Evolutionary conservation across 35 echinoderm and acorn worm genomes (phyloP).

Genomic region (Heliocidaris tuberculata): DNA sequence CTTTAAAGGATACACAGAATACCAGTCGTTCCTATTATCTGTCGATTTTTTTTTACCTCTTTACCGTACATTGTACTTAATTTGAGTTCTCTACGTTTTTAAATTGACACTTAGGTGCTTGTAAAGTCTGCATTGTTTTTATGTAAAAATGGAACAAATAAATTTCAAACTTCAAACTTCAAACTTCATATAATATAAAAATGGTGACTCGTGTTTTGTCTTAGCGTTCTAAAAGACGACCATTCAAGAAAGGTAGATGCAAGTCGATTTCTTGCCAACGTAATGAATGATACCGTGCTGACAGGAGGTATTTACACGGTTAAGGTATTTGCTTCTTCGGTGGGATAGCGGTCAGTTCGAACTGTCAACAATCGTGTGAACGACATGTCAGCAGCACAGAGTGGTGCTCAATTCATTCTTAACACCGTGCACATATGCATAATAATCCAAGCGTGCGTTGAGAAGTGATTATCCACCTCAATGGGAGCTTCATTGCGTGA

Average conservation of each 20-base stretch:
- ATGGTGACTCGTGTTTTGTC: background rate
- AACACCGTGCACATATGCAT: background rate
- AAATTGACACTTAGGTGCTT: no score
- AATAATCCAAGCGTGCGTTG: no score
- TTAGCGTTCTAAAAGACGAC: background rate
- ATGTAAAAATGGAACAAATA: no score
- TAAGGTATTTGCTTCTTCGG: background rate
- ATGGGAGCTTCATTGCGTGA: no score
- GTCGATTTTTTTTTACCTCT: no score
- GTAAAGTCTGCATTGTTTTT: no score
- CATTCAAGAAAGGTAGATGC: background rate
- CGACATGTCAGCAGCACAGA: background rate
- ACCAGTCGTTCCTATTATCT: no score
- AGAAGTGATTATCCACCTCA: no score
- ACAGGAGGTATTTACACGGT: background rate
- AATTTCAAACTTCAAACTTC: no score
- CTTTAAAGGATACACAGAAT: no score
- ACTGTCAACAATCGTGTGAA: background rate
- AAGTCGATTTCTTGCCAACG: background rate
- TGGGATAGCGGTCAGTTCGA: background rate
- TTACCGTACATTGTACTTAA: no score
- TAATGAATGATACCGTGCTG: slow-evolving; percentile 3
- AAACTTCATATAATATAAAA: background rate
- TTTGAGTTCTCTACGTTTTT: no score
- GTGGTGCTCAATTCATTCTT: background rate